Conservation (phyloP, 2,888 invertebrate genomes). For the Blastobasis lacticolella region DNA sequence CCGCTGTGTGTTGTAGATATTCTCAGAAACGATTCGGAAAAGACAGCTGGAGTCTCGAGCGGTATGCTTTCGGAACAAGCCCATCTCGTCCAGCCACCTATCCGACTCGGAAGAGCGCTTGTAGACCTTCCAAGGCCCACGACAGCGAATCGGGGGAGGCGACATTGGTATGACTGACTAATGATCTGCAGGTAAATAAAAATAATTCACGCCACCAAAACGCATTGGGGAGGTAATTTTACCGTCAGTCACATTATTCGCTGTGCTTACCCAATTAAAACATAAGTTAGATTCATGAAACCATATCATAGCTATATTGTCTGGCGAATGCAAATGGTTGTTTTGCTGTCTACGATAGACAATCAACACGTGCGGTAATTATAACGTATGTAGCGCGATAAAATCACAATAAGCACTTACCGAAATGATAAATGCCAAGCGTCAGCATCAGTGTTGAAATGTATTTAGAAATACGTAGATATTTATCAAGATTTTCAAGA, state of each 20-base stretch:
- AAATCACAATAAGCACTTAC: constrained; percentile 46
- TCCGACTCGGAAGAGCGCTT: constrained; percentile 75
- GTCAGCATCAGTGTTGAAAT: constrained; percentile 62
- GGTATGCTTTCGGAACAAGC: constrained; percentile 89
- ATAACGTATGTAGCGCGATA: constrained; percentile 29
- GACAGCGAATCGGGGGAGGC: constrained; percentile 62
- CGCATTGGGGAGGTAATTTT: no score
- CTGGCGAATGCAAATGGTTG: constrained; percentile 65
- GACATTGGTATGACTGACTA: constrained; percentile 47
- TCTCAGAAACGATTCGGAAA: constrained; percentile 92
- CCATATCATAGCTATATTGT: constrained; percentile 67
- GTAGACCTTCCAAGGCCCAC: constrained; percentile 65
- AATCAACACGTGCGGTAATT: constrained; percentile 57
- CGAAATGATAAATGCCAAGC: constrained; percentile 49
- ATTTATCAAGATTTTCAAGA: constrained; percentile 26
- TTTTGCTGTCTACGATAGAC: constrained; percentile 60
- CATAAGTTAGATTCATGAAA: constrained; percentile 20
- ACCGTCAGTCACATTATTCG: no score
- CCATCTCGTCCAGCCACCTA: constrained; percentile 85
- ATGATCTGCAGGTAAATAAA: constrained; percentile 69
- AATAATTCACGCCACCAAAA: constrained; percentile 56
- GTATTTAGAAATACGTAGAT: constrained; percentile 30
- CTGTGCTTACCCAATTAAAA: no score
- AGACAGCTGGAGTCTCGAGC: constrained; percentile 92
- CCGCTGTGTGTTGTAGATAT: constrained; percentile 80